Evolutionary conservation across 2,888 invertebrate species (phyloP), one percentile per base, ranked within the genome.

Genomic region (Trissolcus brochymenae): DNA sequence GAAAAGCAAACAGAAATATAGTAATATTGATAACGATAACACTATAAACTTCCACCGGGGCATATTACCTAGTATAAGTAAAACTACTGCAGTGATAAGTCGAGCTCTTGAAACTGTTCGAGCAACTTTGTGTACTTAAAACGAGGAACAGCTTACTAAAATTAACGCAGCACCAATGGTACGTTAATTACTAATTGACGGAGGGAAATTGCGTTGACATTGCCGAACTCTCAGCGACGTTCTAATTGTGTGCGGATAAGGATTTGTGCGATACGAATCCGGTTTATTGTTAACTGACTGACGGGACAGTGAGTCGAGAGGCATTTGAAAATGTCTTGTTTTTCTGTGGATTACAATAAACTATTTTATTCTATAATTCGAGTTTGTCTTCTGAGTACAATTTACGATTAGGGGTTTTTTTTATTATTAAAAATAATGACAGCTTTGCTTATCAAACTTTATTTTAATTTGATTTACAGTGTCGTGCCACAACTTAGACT

Each of bases 311-410:
- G 86, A 87, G 85, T 87, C 83, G 84, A 85, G 84, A 86, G 87
- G 82, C 87, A 86, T 87, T 81, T 83, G 80, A 78, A 82, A 85
- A 87, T 86, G 88, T 87, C 87, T 85, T 86, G 87, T 87, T 87
- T 87, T 87, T 86, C 87, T 87, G 87, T 88, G 88, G 83, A 88
- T 88, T 87, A 87, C 84, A 88, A 88, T 87, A 87, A 87, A 88
- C 87, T 88, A 88, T 88, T 88, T 88, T 88, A 88, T 88, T 88
- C 88, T 88, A 86, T 76, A 66, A 70, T 40, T 16, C 29, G 35
- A 43, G 1, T 19, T 46, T 70, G 43, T 67, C 54, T 9, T 57
- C 59, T 46, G 9, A 25, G 40, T n/a, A n/a, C 43, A 16, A 14
- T 46, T 14, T 46, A 2, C 3, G 6, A 14, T 46, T 6, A 25